Percentiles rank a stretch among this genome's conserved stretches.
Evolutionary conservation across 2,797 vertebrate genomes (phyloP).

Genomic region (Leptodactylus fallax): DNA sequence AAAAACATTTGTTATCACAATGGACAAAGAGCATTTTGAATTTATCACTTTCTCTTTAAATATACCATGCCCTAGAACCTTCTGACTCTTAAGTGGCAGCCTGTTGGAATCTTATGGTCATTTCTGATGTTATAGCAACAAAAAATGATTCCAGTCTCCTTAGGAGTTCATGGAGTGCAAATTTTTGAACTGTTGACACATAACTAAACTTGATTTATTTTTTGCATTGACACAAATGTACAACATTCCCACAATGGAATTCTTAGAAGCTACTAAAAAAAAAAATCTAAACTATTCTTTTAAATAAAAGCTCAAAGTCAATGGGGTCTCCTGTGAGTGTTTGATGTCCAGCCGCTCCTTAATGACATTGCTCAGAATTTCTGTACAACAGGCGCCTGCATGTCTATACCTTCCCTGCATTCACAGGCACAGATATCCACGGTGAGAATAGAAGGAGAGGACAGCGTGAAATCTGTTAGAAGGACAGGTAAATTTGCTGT

Average conservation of each 20-base stretch:
- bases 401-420: neutral
- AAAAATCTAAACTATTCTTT: neutral
- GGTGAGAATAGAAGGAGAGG: constrained; percentile 17
- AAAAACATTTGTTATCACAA: no score
- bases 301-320: neutral
- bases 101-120: neutral
- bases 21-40: no score
- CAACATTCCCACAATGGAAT: neutral
- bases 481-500: constrained; percentile 52
- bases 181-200: neutral
- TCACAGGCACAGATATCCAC: constrained; percentile 27
- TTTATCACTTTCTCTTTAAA: neutral
- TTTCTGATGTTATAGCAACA: neutral
- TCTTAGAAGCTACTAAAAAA: neutral
- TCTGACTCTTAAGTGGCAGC: neutral
- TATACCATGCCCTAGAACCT: neutral
- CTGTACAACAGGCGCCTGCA: neutral
- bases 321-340: neutral
- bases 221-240: neutral
- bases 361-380: constrained; percentile 20
- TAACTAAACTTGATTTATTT: neutral
- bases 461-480: constrained; percentile 39
- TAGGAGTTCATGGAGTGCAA: neutral
- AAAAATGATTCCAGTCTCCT: neutral
- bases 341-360: neutral